These are phyloP conservation scores for Ceratina japonica DNA, from an alignment of 1,140 invertebrate genomes.

Conservation along the genomic window DNA sequence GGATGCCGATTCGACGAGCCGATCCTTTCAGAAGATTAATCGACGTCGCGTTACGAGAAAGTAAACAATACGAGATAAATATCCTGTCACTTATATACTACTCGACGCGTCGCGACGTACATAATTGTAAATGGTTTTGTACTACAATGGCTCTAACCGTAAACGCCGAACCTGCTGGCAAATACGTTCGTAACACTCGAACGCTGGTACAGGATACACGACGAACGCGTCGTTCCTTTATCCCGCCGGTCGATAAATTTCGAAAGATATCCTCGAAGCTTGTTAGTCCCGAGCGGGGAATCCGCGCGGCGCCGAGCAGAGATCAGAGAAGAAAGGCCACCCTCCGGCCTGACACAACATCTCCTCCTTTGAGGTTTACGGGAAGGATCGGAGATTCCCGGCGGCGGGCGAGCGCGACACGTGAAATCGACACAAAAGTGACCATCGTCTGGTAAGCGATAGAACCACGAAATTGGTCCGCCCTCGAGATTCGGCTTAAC, in stretches of 20 bases:
- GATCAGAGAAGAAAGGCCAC: conserved; percentile 54
- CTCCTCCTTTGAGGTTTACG: conserved; percentile 61
- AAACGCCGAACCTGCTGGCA: conserved; percentile 40
- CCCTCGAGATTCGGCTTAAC: conserved; percentile 51
- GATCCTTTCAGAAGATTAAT: conserved; percentile 53
- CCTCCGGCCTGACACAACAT: conserved; percentile 69
- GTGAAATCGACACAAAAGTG: conserved; percentile 71
- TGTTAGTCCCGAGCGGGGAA: conserved; percentile 72
- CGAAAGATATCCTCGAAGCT: conserved; percentile 63
- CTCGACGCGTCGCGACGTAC: too few relatives aligned
- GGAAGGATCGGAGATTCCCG: conserved; percentile 56
- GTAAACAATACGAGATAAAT: conserved; percentile 1
- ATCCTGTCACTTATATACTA: too few relatives aligned
- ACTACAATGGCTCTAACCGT: too few relatives aligned
- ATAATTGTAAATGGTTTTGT: background rate
- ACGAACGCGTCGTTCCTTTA: conserved; percentile 44
- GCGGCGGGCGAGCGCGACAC: conserved; percentile 38
- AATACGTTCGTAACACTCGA: conserved; percentile 45
- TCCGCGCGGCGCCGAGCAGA: conserved; percentile 50
- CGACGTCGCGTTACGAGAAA: background rate
- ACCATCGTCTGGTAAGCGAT: conserved; percentile 71
- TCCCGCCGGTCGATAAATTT: conserved; percentile 66
- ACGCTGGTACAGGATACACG: conserved; percentile 49
- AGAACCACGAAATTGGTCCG: conserved; percentile 57
- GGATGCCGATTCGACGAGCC: conserved; percentile 33